A percentile compares a stretch with the other conserved stretches of the same genome.
Evolutionary conservation across 2,113 vertebrate species (phyloP).

Genomic region (Daphoenositta chrysoptera): DNA sequence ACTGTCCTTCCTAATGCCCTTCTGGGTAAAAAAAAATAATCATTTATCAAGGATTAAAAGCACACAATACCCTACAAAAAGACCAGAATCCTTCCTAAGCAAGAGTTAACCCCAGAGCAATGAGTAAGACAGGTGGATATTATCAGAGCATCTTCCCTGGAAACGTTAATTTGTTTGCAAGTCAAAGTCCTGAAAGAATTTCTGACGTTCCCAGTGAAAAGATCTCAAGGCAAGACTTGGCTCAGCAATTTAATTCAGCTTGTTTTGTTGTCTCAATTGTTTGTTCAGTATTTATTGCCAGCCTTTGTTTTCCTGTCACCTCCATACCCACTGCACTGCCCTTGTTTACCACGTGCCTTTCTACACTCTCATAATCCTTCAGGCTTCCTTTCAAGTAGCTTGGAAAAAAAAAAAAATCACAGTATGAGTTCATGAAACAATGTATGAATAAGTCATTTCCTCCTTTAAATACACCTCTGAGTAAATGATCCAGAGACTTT

Average conservation of each 20-base stretch:
- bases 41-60: neutral
- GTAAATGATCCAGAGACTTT: constrained; percentile 46
- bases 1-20: neutral
- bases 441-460: constrained; percentile 58
- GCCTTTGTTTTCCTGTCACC: neutral
- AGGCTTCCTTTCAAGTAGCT: constrained; percentile 1
- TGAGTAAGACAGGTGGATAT: neutral
- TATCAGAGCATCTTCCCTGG: neutral
- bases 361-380: neutral
- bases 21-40: neutral
- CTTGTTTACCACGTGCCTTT: neutral
- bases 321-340: neutral
- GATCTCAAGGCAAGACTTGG: neutral
- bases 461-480: constrained; percentile 52
- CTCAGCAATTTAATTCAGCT: neutral
- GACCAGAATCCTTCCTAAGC: neutral
- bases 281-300: neutral
- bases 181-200: neutral
- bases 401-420: neutral
- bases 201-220: neutral
- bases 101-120: neutral
- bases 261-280: neutral
- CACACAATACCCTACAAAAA: neutral
- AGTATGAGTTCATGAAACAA: constrained; percentile 39
- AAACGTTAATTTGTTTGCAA: neutral